A percentile compares a stretch with the other conserved stretches of the same genome.
phyloP scores from a whole-genome alignment of 2,113 vertebrate genomes.

The Sciurus niger region DNA sequence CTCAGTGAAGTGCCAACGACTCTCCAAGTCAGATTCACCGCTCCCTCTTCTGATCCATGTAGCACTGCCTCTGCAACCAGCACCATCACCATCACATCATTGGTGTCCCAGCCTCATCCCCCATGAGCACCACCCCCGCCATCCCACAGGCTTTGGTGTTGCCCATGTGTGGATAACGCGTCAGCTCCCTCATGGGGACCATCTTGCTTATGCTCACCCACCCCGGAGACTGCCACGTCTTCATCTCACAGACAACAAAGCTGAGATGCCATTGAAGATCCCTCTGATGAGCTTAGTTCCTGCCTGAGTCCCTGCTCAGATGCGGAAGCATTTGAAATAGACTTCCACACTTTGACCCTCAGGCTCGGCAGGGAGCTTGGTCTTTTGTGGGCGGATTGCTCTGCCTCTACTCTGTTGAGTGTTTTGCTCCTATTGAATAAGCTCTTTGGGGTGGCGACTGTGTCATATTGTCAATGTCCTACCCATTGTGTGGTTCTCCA shows the following conservation, averaged over 20 bases:
- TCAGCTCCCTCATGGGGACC: not conserved
- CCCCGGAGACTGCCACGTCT: not conserved
- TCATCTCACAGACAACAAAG: not conserved
- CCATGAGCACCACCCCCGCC: not conserved
- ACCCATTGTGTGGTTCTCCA: constrained; percentile 57
- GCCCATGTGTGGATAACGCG: fast-evolving
- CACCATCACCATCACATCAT: not conserved
- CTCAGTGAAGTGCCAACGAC: not conserved
- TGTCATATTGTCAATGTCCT: constrained; percentile 54
- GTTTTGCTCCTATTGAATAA: not conserved
- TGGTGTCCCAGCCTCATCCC: not conserved
- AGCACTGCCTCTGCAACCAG: not conserved
- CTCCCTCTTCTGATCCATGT: not conserved
- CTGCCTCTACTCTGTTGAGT: not conserved
- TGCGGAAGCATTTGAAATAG: not conserved
- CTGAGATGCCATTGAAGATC: not conserved
- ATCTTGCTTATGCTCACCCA: not conserved
- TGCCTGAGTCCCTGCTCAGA: not conserved
- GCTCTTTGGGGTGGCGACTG: not conserved
- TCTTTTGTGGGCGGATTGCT: not conserved
- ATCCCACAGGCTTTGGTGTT: too few relatives aligned
- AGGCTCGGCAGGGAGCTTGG: not conserved
- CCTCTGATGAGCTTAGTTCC: not conserved
- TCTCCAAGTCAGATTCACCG: not conserved
- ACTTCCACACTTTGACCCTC: not conserved